A percentile compares a stretch with the other conserved stretches of the same genome.
Conservation (phyloP, 2,888 invertebrate species). For the Drosophila affinis region DNA sequence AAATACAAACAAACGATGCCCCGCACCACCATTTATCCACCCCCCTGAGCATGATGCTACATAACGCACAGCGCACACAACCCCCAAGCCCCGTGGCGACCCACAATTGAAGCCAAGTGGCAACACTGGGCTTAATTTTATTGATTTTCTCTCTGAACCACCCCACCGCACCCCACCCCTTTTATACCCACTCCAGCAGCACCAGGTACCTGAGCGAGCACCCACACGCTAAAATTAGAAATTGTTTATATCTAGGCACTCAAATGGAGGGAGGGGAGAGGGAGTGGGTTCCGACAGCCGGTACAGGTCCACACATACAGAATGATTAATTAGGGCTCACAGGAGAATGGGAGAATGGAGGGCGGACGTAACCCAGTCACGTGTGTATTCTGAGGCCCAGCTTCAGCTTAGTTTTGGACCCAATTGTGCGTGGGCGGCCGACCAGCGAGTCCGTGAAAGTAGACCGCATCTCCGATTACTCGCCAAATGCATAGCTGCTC, state of each 20-base stretch:
- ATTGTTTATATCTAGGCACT: conserved; percentile 25
- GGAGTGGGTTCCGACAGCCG: conserved; percentile 27
- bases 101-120: conserved; percentile 52
- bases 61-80: conserved; percentile 11
- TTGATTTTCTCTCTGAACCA: conserved; percentile 59
- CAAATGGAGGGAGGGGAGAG: background rate
- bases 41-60: conserved; percentile 28
- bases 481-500: conserved; percentile 11
- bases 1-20: conserved; percentile 29
- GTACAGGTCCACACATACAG: conserved; percentile 41
- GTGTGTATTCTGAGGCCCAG: conserved; percentile 22
- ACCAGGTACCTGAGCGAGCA: conserved; percentile 50
- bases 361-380: conserved; percentile 44
- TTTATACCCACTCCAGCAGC: conserved; percentile 13
- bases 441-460: conserved; percentile 9
- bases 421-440: conserved; percentile 25
- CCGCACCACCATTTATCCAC: conserved; percentile 36
- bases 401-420: conserved; percentile 18
- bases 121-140: conserved; percentile 70
- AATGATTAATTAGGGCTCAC: conserved; percentile 55
- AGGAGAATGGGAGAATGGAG: background rate
- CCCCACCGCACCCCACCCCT: conserved; percentile 13
- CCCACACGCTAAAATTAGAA: conserved; percentile 61
- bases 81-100: conserved; percentile 3
- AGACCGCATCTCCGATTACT: conserved; percentile 27